These are phyloP conservation scores for Morpho helenor DNA, from an alignment of 2,888 invertebrate genomes.

Conservation along the genomic window DNA sequence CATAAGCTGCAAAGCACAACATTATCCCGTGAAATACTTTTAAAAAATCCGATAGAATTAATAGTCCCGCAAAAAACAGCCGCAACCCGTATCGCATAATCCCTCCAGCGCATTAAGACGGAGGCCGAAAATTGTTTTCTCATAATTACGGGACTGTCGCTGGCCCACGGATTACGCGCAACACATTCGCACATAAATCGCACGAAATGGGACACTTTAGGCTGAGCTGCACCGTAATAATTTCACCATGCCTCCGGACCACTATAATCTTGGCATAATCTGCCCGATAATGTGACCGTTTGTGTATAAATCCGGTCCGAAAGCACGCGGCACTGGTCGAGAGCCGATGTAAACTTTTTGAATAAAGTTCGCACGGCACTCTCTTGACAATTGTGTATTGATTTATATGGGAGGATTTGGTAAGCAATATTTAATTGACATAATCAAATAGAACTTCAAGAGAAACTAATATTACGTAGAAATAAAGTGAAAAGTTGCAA, in stretches of 20 bases:
- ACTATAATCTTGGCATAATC: constrained; percentile 78
- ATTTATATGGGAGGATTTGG: neutral
- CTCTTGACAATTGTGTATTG: constrained; percentile 33
- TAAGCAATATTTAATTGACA: neutral
- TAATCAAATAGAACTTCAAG: neutral
- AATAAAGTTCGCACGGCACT: constrained; percentile 59
- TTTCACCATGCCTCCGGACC: constrained; percentile 60
- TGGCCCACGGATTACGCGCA: constrained; percentile 61
- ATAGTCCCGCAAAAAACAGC: constrained; percentile 30
- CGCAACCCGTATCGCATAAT: constrained; percentile 54
- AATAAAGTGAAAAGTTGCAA: too few species aligned
- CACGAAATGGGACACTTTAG: constrained; percentile 71
- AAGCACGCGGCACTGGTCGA: constrained; percentile 55
- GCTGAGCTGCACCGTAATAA: constrained; percentile 75
- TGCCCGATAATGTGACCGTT: constrained; percentile 74
- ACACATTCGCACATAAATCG: constrained; percentile 76
- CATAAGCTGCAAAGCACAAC: constrained; percentile 23
- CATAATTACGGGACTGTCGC: constrained; percentile 70
- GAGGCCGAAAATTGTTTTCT: constrained; percentile 76
- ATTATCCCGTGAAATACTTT: constrained; percentile 23
- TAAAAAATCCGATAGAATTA: constrained; percentile 29
- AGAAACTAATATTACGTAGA: too few species aligned
- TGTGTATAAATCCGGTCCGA: constrained; percentile 65
- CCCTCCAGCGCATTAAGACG: constrained; percentile 64
- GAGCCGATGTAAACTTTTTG: constrained; percentile 60